Evolutionary conservation across 2,888 invertebrate genomes (phyloP).

Genomic region (Amphimallon solstitiale): DNA sequence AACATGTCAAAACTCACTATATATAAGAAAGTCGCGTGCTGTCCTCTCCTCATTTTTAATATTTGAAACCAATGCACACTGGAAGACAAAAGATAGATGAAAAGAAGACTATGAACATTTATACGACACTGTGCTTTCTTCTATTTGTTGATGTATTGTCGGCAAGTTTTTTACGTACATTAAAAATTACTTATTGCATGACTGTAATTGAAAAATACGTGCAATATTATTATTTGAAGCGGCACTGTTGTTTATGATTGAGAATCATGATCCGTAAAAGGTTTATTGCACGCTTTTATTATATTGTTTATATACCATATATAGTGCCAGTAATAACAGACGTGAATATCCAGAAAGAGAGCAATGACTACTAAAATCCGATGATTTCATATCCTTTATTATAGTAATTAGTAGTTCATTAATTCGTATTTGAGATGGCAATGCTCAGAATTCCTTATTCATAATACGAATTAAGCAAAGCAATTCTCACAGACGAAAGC

Average conservation of each 20-base stretch:
- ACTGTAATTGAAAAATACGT: not conserved
- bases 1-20: no score
- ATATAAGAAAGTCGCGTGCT: no score
- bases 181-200: no score
- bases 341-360: not conserved
- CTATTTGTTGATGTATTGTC: no score
- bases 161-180: no score
- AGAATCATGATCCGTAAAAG: slow-evolving; percentile 5
- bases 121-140: no score
- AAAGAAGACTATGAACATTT: no score
- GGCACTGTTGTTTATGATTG: not conserved
- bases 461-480: slow-evolving; percentile 15
- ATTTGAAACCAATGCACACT: no score
- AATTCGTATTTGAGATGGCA: not conserved
- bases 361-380: slow-evolving; percentile 17
- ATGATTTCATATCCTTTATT: slow-evolving; percentile 28
- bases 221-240: not conserved
- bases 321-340: not conserved
- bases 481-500: slow-evolving; percentile 24
- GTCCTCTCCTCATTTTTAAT: no score
- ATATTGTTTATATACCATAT: not conserved
- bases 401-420: not conserved
- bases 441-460: not conserved
- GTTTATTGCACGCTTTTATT: not conserved
- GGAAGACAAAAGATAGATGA: no score